These are phyloP conservation scores for Abscondita cerata DNA, from an alignment of 2,888 invertebrate species.

Conservation along the genomic window DNA sequence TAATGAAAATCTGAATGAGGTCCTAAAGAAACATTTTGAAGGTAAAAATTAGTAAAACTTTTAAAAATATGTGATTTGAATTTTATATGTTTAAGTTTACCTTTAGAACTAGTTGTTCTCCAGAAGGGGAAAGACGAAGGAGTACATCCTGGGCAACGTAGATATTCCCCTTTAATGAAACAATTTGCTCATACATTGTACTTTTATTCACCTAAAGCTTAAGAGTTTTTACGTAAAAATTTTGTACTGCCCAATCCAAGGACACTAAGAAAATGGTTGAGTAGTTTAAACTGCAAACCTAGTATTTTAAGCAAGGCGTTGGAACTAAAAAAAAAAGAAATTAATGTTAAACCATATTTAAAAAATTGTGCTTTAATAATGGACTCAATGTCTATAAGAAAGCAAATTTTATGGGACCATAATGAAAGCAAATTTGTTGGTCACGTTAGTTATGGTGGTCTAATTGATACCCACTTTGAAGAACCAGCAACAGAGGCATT, in stretches of 20 bases:
- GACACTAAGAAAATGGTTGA: not conserved
- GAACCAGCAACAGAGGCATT: slow-evolving; percentile 21
- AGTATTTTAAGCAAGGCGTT: slow-evolving; percentile 4
- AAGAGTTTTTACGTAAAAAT: slow-evolving; percentile 11
- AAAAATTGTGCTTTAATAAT: slow-evolving; percentile 36
- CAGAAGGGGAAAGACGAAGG: not conserved
- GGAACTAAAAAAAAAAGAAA: slow-evolving; percentile 13
- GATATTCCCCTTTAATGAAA: slow-evolving; percentile 17
- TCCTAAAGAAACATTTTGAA: slow-evolving; percentile 20
- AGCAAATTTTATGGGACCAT: slow-evolving; percentile 16
- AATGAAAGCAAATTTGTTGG: slow-evolving; percentile 22
- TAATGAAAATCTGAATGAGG: slow-evolving; percentile 16
- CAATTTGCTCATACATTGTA: slow-evolving; percentile 24
- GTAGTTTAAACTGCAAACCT: not conserved
- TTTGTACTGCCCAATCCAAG: not conserved
- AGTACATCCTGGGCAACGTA: slow-evolving; percentile 4
- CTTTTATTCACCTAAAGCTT: slow-evolving; percentile 28
- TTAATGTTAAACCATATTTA: slow-evolving; percentile 4
- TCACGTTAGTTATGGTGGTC: slow-evolving; percentile 31
- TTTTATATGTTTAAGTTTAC: slow-evolving; percentile 8
- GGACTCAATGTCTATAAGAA: slow-evolving; percentile 15
- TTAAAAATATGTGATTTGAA: not conserved
- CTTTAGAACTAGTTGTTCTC: slow-evolving; percentile 9
- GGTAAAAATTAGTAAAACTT: slow-evolving; percentile 10
- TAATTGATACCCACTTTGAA: slow-evolving; percentile 13